phyloP scores from a whole-genome alignment of 2,888 invertebrate genomes.

The Lasiommata megera region DNA sequence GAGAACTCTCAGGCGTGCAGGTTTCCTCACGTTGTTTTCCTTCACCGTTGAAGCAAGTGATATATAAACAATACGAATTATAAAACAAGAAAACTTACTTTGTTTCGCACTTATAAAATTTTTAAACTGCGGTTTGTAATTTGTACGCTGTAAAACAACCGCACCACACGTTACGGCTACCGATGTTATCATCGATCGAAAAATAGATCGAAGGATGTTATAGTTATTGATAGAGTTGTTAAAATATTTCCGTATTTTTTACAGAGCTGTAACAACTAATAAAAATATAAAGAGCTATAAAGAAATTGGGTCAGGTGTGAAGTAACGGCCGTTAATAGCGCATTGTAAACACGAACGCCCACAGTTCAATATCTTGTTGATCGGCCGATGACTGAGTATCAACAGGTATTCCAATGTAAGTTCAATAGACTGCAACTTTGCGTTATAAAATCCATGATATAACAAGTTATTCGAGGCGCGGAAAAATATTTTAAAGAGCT shows the following conservation, averaged over 20 bases:
- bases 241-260: slow-evolving; percentile 41
- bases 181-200: too few relatives aligned
- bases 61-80: too few relatives aligned
- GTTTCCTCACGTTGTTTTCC: too few relatives aligned
- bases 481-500: neutral
- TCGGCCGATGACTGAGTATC: slow-evolving; percentile 31
- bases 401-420: slow-evolving; percentile 31
- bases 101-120: slow-evolving; percentile 1
- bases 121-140: neutral
- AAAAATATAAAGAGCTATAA: slow-evolving; percentile 44
- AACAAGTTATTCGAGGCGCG: slow-evolving; percentile 12
- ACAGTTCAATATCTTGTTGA: slow-evolving; percentile 18
- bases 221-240: slow-evolving; percentile 13
- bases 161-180: neutral
- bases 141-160: neutral
- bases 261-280: slow-evolving; percentile 38
- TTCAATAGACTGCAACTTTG: slow-evolving; percentile 21
- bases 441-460: slow-evolving; percentile 10
- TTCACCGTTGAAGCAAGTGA: too few relatives aligned
- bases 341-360: slow-evolving; percentile 44
- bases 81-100: too few relatives aligned
- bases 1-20: too few relatives aligned
- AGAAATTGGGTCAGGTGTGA: slow-evolving; percentile 55
- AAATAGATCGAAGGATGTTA: too few relatives aligned
- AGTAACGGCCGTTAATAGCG: slow-evolving; percentile 38